A percentile compares a stretch with the other conserved stretches of the same genome.
Evolutionary conservation across 2,113 vertebrate genomes (phyloP).

Genomic region (Antechinus flavipes): DNA sequence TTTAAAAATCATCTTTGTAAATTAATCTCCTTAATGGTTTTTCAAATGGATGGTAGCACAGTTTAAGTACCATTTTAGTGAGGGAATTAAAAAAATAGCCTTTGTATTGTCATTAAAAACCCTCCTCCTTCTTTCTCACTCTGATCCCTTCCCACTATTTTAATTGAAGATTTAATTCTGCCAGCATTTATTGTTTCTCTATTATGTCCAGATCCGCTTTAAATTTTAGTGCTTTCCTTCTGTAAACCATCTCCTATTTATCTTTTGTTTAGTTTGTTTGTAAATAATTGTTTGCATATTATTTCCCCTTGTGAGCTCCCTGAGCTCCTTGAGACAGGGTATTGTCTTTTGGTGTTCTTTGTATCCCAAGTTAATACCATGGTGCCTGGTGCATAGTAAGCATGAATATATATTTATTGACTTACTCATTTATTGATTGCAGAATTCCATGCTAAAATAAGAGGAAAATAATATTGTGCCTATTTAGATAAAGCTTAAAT

Average conservation of each 20-base stretch:
- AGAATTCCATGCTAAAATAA: neutral
- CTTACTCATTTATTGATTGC: neutral
- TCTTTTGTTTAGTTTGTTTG: neutral
- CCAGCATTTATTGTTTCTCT: neutral
- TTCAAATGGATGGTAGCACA: neutral
- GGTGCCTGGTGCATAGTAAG: neutral
- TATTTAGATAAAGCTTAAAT: neutral
- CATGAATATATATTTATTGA: neutral
- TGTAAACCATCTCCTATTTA: neutral
- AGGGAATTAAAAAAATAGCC: conserved; percentile 37
- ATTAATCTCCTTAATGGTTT: conserved; percentile 38
- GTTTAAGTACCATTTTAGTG: conserved; percentile 31
- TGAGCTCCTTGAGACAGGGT: neutral
- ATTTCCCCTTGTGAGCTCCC: neutral
- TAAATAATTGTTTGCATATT: neutral
- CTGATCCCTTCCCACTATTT: neutral
- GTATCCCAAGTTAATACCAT: neutral
- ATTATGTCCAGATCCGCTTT: neutral
- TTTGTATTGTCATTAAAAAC: neutral
- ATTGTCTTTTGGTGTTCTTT: neutral
- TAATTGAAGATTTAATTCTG: neutral
- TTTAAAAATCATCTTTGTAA: neutral
- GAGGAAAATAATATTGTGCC: neutral
- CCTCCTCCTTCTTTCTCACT: neutral
- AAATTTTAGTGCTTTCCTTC: neutral